A percentile compares a stretch with the other conserved stretches of the same genome.
Evolutionary conservation across 2,888 invertebrate genomes (phyloP).

Genomic region (Leptinotarsa juncta): DNA sequence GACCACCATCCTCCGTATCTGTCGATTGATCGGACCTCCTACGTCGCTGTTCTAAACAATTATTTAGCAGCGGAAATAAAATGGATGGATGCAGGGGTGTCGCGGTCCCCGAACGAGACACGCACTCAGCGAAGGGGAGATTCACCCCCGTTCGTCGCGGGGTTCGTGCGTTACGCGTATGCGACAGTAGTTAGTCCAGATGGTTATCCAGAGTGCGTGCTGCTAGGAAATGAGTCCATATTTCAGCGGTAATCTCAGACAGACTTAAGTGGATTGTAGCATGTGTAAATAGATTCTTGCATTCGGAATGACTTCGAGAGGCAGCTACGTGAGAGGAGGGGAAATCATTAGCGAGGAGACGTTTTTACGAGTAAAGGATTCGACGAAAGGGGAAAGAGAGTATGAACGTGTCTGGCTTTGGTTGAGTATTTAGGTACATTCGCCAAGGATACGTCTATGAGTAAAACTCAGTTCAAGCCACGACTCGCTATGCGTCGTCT

Average conservation of each 20-base stretch:
- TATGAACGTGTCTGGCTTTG: background rate
- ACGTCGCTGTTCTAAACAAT: slow-evolving; percentile 59
- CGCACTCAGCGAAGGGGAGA: slow-evolving; percentile 42
- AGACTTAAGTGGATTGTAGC: slow-evolving; percentile 48
- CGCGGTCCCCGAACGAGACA: slow-evolving; percentile 42
- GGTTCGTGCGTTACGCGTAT: slow-evolving; percentile 41
- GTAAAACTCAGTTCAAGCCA: no score
- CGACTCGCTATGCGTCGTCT: no score
- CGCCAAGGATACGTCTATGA: no score
- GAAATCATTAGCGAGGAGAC: slow-evolving; percentile 39
- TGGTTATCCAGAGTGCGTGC: slow-evolving; percentile 53
- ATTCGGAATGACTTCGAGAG: slow-evolving; percentile 34
- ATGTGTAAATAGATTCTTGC: slow-evolving; percentile 50
- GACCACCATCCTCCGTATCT: background rate
- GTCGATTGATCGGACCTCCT: slow-evolving; percentile 7
- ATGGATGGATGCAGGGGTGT: slow-evolving; percentile 49
- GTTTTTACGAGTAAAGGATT: slow-evolving; percentile 38
- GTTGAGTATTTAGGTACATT: background rate
- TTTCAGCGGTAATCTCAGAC: slow-evolving; percentile 57
- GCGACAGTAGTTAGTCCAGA: slow-evolving; percentile 57
- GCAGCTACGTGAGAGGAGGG: slow-evolving; percentile 27
- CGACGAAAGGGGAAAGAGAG: background rate
- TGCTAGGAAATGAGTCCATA: slow-evolving; percentile 57
- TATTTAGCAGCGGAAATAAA: slow-evolving; percentile 57
- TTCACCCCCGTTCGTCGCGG: slow-evolving; percentile 39